Evolutionary conservation across 2,888 invertebrate species (phyloP).

Genomic region (Drosophila mulleri): DNA sequence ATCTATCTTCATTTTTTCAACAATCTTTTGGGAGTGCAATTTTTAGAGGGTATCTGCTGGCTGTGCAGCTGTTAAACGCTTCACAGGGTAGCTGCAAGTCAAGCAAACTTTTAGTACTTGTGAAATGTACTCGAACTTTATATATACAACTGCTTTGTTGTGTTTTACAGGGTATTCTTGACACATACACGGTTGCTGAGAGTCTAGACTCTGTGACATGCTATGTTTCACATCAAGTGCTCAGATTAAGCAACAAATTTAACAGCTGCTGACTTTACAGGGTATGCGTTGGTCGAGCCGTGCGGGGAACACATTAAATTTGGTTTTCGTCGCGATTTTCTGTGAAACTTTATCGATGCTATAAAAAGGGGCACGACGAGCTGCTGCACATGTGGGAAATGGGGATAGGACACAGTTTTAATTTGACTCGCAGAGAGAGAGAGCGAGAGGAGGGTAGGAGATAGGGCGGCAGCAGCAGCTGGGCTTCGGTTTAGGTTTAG

Average conservation of each 20-base stretch:
- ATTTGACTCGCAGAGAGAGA: slow-evolving; percentile 14
- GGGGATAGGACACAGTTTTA: slow-evolving; percentile 16
- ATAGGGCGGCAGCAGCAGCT: not conserved
- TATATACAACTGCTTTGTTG: too few relatives aligned
- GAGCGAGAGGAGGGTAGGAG: not conserved
- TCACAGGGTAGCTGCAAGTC: too few relatives aligned
- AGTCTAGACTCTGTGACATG: not conserved
- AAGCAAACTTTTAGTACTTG: too few relatives aligned
- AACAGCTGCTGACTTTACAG: not conserved
- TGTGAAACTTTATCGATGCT: slow-evolving; percentile 52
- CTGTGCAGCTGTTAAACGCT: too few relatives aligned
- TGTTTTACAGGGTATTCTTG: not conserved
- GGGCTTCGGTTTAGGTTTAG: not conserved
- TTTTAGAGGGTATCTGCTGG: too few relatives aligned
- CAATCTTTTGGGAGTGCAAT: too few relatives aligned
- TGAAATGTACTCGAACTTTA: too few relatives aligned
- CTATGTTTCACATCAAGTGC: too few relatives aligned
- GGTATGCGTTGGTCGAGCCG: slow-evolving; percentile 1
- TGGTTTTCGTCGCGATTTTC: slow-evolving; percentile 20
- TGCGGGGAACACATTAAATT: not conserved
- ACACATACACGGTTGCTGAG: not conserved
- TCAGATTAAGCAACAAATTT: not conserved
- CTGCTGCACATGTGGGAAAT: slow-evolving; percentile 5
- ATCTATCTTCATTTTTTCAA: too few relatives aligned
- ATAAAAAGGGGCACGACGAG: slow-evolving; percentile 31